Percentiles rank a stretch among this genome's conserved stretches.
Evolutionary conservation across 2,888 invertebrate genomes (phyloP).

Genomic region (Watsonalla cultraria): DNA sequence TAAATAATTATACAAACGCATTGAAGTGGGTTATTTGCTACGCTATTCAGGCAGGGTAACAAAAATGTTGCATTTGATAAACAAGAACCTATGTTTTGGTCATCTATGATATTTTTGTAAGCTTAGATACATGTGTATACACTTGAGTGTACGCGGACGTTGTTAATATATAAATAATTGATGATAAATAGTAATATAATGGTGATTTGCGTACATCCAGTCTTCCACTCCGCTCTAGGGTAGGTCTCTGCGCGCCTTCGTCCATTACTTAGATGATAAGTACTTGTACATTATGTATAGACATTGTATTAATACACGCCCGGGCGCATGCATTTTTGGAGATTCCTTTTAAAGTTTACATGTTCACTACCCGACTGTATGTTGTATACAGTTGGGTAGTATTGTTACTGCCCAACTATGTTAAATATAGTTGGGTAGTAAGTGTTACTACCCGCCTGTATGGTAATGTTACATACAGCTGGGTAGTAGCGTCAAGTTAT

Average conservation of each 20-base stretch:
- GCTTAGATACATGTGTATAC: no score
- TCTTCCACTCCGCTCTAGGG: conserved; percentile 51
- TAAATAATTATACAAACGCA: no score
- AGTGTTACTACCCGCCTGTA: background rate
- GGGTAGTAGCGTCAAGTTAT: background rate
- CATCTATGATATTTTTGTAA: no score
- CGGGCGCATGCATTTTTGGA: conserved; percentile 29
- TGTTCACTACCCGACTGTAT: background rate
- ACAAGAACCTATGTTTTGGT: no score
- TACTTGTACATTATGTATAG: conserved; percentile 56
- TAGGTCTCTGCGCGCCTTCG: conserved; percentile 51
- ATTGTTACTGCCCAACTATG: background rate
- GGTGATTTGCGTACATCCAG: conserved; percentile 37
- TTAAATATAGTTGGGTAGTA: background rate
- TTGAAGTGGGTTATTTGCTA: no score
- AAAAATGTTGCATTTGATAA: no score
- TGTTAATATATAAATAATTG: background rate
- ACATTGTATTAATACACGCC: conserved; percentile 13
- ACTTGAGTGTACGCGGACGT: background rate
- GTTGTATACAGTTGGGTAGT: background rate
- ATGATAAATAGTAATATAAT: conserved; percentile 1
- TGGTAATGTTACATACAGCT: background rate
- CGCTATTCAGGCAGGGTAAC: no score
- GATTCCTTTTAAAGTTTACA: conserved; percentile 21
- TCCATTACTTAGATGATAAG: conserved; percentile 56